Evolutionary conservation across 1,140 invertebrate species (phyloP).

Genomic region (Bombus confusus): DNA sequence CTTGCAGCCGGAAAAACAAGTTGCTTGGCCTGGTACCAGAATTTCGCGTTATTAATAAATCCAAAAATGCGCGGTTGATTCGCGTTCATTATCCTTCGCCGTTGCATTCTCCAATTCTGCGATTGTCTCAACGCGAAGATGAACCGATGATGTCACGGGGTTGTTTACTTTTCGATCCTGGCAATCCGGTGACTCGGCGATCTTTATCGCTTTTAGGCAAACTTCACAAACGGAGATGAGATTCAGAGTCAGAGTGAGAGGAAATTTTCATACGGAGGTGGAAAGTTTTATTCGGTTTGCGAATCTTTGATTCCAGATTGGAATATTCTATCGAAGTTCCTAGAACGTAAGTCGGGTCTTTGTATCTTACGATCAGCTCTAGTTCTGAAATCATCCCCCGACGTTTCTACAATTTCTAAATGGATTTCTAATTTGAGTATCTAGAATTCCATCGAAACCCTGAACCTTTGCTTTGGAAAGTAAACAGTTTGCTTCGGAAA

Average conservation of each 20-base stretch:
- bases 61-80: conserved; percentile 38
- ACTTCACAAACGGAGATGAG: neutral
- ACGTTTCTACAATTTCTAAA: too few species aligned
- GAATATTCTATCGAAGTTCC: neutral
- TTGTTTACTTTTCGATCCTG: neutral
- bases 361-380: too few species aligned
- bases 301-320: neutral
- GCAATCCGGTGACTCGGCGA: neutral
- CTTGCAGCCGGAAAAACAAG: conserved; percentile 59
- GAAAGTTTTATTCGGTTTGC: neutral
- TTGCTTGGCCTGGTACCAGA: conserved; percentile 52
- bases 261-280: neutral
- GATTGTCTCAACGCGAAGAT: neutral
- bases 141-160: neutral
- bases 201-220: neutral
- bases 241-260: neutral
- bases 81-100: conserved; percentile 31
- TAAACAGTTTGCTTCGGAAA: neutral
- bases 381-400: too few species aligned
- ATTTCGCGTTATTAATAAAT: conserved; percentile 47
- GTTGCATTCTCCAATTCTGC: neutral
- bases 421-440: too few species aligned
- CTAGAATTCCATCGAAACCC: too few species aligned
- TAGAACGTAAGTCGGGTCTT: too few species aligned
- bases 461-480: too few species aligned